These are phyloP conservation scores for Drosophila lacertosa DNA, from an alignment of 1,140 invertebrate genomes.

Conservation along the genomic window DNA sequence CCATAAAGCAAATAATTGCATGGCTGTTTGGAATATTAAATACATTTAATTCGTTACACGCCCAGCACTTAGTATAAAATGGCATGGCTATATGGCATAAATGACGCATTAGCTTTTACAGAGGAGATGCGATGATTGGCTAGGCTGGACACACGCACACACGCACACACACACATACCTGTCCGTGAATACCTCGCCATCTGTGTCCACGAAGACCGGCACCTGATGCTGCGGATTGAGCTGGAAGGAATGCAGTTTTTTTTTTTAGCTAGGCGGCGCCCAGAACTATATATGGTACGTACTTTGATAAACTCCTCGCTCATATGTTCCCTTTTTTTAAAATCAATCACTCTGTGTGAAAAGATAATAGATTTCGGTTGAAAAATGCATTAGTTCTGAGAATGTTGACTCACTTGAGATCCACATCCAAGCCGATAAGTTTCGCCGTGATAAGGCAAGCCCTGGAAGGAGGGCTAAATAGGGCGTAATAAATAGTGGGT, in stretches of 20 bases:
- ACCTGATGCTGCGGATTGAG: constrained; percentile 88
- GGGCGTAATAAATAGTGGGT: constrained; percentile 84
- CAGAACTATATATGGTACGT: background rate
- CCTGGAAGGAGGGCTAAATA: constrained; percentile 85
- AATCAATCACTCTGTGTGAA: constrained; percentile 61
- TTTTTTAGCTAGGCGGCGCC: background rate
- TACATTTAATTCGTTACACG: constrained; percentile 85
- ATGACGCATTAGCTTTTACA: background rate
- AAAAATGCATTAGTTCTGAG: background rate
- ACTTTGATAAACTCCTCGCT: constrained; percentile 71
- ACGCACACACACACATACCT: constrained; percentile 85
- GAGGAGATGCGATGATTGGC: background rate
- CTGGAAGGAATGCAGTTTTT: constrained; percentile 73
- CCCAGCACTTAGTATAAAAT: constrained; percentile 89
- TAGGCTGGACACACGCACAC: constrained; percentile 62
- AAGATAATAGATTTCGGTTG: background rate
- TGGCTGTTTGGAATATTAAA: constrained; percentile 84
- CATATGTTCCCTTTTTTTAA: constrained; percentile 70
- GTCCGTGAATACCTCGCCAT: constrained; percentile 87
- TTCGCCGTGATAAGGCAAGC: constrained; percentile 84
- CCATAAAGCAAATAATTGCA: constrained; percentile 89
- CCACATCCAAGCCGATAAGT: constrained; percentile 84
- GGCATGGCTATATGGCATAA: constrained; percentile 85
- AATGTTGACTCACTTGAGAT: constrained; percentile 71
- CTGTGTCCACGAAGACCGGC: constrained; percentile 88